Base-by-base conservation (phyloP, 2,888 invertebrate species). In the Ernsta delagoae region DNA sequence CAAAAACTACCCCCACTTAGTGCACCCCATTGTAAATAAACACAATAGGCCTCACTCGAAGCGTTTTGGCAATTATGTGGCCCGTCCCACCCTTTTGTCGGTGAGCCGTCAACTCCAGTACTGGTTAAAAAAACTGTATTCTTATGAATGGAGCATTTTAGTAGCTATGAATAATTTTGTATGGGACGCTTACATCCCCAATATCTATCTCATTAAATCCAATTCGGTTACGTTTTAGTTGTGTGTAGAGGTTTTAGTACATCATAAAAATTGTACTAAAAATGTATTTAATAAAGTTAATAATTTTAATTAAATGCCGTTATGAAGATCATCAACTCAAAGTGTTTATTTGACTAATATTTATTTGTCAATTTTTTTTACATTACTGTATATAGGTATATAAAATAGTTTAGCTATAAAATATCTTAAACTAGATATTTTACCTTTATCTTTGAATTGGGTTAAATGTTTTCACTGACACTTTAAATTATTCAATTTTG, bases 1-100 rank as follows among this genome's bases (percentile, higher is more conserved):
- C 85, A 92, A 93, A 91, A 92, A 91, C 92, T 92, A 92, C 92
- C 92, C 92, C 92, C 92, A 91, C 92, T 92, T 89, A 88, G 83
- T 81, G 85, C 86, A 88, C 92, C 92, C 92, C 73, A 90, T 93
- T 93, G 90, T 92, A 87, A 89, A 89, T 83, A 87, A 82, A 87
- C 86, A 93, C 92, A 92, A 93, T 92, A 79, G 89, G 84, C 84
- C 86, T 89, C 88, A 87, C 88, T 90, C 88, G 91, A 90, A 92
- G 91, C 92, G 92, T 91, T 93, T 92, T 87, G 92, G 92, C 92
- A 92, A 93, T 93, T 92, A 92, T 87, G 86, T 88, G 88, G 92
- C 90, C 91, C 92, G 81, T 82, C 92, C 92, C 92, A 93, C 91
- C 92, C 90, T 90, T 91, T 93, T 93, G 92, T 92, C 87, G 88